A percentile compares a stretch with the other conserved stretches of the same genome.
Conservation (phyloP, 2,113 vertebrate species). For the Oncorhynchus clarkii region DNA sequence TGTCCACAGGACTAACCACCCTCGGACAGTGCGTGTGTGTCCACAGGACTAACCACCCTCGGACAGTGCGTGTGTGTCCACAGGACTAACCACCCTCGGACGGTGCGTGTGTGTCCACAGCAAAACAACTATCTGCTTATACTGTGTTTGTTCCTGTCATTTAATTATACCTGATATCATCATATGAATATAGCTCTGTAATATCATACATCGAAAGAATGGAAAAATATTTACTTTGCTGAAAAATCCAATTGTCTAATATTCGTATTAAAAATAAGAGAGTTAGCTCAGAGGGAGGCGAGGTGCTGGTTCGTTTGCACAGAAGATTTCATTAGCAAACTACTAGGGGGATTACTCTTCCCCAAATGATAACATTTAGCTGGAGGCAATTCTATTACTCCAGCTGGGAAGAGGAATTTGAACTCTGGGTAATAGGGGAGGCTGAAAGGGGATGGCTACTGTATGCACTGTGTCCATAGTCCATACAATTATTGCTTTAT, state of each 20-base stretch:
- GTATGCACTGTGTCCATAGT: background rate
- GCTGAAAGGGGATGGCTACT: constrained; percentile 38
- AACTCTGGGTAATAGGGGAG: constrained; percentile 22
- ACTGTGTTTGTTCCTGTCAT: constrained; percentile 15
- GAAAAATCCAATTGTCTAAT: background rate
- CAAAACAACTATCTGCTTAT: no score
- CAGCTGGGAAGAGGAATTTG: constrained; percentile 47
- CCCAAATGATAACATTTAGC: constrained; percentile 74
- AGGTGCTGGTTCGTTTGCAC: constrained; percentile 34
- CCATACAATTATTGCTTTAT: no score
- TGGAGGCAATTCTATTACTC: constrained; percentile 71
- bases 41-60: no score
- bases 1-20: no score
- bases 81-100: no score
- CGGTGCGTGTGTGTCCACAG: no score
- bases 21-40: no score
- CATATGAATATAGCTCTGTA: constrained; percentile 41
- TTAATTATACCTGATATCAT: constrained; percentile 12
- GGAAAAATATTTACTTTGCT: constrained; percentile 28
- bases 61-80: no score
- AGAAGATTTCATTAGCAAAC: constrained; percentile 68
- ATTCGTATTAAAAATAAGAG: no score
- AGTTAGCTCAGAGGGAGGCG: no score
- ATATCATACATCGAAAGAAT: constrained; percentile 25
- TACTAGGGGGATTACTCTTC: constrained; percentile 56